Evolutionary conservation across 2,113 vertebrate genomes (phyloP).

Genomic region (Oncorhynchus nerka): DNA sequence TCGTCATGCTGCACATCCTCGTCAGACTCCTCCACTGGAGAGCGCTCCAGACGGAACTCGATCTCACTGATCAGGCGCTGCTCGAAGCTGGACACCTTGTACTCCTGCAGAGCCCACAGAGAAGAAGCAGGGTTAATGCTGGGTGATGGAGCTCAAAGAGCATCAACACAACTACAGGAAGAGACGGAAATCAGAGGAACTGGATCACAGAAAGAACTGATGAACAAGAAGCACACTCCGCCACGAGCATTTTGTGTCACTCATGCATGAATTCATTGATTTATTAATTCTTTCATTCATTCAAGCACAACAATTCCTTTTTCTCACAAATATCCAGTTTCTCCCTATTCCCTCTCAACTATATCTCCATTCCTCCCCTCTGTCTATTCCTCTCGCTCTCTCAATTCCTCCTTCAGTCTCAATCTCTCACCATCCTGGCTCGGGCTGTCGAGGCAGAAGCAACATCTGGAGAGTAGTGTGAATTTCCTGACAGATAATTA

Average conservation of each 20-base stretch:
- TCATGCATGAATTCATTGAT: no score
- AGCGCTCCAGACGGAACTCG: conserved; percentile 93
- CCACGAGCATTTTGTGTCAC: no score
- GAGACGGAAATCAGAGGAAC: neutral
- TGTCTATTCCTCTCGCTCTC: conserved; percentile 2
- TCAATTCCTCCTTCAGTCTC: neutral
- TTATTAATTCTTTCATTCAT: no score
- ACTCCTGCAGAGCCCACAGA: conserved; percentile 77
- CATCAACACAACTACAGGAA: neutral
- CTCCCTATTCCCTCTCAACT: no score
- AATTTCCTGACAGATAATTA: conserved; percentile 28
- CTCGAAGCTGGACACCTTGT: conserved; percentile 98
- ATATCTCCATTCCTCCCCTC: no score
- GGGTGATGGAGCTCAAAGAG: neutral
- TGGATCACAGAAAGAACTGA: neutral
- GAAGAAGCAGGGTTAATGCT: neutral
- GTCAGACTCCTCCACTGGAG: conserved; percentile 90
- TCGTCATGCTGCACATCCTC: conserved; percentile 85
- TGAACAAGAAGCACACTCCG: neutral
- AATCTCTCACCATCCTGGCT: neutral
- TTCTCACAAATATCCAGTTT: no score
- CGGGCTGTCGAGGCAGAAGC: no score
- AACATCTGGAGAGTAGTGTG: no score
- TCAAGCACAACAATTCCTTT: no score
- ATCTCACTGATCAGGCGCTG: conserved; percentile 98